phyloP scores from a whole-genome alignment of 2,888 invertebrate genomes.

The Tachina grossa region DNA sequence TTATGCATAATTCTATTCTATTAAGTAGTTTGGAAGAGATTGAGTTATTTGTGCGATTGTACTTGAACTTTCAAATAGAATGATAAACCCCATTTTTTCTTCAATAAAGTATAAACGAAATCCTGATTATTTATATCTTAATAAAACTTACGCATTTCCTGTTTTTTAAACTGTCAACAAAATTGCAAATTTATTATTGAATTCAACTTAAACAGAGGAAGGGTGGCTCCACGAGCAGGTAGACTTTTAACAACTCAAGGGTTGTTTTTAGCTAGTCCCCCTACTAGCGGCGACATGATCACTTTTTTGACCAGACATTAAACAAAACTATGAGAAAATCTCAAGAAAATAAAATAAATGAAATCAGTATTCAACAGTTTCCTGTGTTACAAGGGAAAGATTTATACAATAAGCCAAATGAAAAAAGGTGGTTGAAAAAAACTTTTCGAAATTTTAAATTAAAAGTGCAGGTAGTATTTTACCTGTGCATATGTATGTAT shows the following conservation, averaged over 20 bases:
- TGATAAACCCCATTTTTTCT: not conserved
- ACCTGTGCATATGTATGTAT: conserved; percentile 54
- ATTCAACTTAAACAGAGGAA: conserved; percentile 7
- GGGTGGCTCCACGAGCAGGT: conserved; percentile 60
- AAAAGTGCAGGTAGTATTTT: conserved; percentile 62
- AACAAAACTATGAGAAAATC: conserved; percentile 44
- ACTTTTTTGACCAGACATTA: not conserved
- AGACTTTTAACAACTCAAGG: conserved; percentile 33
- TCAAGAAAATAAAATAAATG: not conserved
- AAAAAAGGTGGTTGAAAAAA: conserved; percentile 40
- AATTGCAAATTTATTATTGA: conserved; percentile 11
- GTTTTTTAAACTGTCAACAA: not conserved
- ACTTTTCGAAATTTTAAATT: conserved; percentile 39
- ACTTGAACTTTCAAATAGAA: not conserved
- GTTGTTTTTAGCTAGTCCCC: conserved; percentile 54
- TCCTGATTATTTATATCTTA: not conserved
- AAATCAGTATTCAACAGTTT: conserved; percentile 59
- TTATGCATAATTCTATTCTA: not conserved
- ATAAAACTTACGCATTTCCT: conserved; percentile 42
- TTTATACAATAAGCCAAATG: conserved; percentile 17
- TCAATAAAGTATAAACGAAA: not conserved
- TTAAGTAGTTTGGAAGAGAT: not conserved
- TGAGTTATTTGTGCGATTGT: not conserved
- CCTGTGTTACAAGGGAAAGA: conserved; percentile 66
- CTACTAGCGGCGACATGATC: conserved; percentile 33